Conservation (phyloP, 1,140 invertebrate species). For the Calosoma granatense region DNA sequence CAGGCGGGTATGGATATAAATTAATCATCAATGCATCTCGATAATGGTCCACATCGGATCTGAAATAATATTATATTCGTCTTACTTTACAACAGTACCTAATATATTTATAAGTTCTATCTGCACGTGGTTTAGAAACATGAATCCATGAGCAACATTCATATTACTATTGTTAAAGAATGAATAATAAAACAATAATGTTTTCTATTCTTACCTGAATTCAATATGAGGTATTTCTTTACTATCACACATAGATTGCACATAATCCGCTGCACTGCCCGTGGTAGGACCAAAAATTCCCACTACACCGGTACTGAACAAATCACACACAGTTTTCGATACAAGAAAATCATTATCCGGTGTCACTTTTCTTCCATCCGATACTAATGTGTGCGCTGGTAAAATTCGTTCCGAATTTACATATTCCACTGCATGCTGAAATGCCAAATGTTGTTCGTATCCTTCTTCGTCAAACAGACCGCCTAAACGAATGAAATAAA, state of each 20-base stretch:
- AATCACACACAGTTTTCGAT: slow-evolving; percentile 34
- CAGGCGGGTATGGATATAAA: slow-evolving; percentile 68
- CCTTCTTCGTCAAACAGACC: slow-evolving; percentile 33
- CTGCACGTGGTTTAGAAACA: background rate
- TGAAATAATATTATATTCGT: background rate
- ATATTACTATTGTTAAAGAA: too few species aligned
- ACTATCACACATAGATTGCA: slow-evolving; percentile 78
- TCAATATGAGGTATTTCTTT: slow-evolving; percentile 82
- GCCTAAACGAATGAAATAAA: too few species aligned
- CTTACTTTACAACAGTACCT: background rate
- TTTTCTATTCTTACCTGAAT: slow-evolving; percentile 42
- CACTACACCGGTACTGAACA: slow-evolving; percentile 49
- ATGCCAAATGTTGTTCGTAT: slow-evolving; percentile 32
- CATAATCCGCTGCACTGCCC: slow-evolving; percentile 51
- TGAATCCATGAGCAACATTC: too few species aligned
- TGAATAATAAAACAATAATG: background rate
- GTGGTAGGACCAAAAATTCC: slow-evolving; percentile 75
- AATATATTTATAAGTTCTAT: too few species aligned
- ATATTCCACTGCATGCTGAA: slow-evolving; percentile 31
- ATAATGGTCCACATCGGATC: slow-evolving; percentile 42
- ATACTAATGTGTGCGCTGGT: slow-evolving; percentile 28
- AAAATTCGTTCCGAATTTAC: slow-evolving; percentile 30
- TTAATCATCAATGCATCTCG: slow-evolving; percentile 61
- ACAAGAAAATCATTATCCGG: slow-evolving; percentile 34
- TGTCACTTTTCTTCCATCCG: slow-evolving; percentile 27